These are phyloP conservation scores for Drosophila teissieri DNA, from an alignment of 1,140 invertebrate species.

Conservation along the genomic window DNA sequence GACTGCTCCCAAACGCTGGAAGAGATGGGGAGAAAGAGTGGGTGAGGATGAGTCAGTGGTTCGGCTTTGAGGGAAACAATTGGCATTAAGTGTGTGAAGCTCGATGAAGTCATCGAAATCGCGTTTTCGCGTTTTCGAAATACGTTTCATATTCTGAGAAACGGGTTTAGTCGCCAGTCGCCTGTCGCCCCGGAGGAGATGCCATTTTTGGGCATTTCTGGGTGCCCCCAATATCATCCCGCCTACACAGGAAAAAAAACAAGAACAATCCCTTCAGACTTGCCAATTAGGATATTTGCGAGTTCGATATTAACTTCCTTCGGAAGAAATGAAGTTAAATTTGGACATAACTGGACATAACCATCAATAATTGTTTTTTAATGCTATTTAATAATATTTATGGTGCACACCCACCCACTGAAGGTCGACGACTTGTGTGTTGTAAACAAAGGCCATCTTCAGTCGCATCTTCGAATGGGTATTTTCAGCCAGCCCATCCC, in stretches of 20 bases:
- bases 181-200: constrained; percentile 11
- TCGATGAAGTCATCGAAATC: constrained; percentile 43
- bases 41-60: constrained; percentile 29
- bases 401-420: constrained; percentile 5
- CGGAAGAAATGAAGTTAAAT: no score
- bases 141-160: constrained; percentile 42
- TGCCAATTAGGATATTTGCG: no score
- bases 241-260: background rate
- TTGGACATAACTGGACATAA: background rate
- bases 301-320: no score
- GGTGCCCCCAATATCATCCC: constrained; percentile 9
- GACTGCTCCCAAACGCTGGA: constrained; percentile 34
- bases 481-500: constrained; percentile 19
- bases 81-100: constrained; percentile 18
- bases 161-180: constrained; percentile 32
- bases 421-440: constrained; percentile 30
- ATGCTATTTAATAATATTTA: background rate
- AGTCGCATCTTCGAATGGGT: constrained; percentile 20
- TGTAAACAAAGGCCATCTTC: constrained; percentile 20
- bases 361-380: no score
- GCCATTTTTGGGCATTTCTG: constrained; percentile 46
- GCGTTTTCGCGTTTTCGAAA: constrained; percentile 31
- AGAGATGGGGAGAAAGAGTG: constrained; percentile 26
- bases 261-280: background rate
- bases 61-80: constrained; percentile 18